Conservation (phyloP, 2,113 vertebrate species). For the Muscicapa adusta region DNA sequence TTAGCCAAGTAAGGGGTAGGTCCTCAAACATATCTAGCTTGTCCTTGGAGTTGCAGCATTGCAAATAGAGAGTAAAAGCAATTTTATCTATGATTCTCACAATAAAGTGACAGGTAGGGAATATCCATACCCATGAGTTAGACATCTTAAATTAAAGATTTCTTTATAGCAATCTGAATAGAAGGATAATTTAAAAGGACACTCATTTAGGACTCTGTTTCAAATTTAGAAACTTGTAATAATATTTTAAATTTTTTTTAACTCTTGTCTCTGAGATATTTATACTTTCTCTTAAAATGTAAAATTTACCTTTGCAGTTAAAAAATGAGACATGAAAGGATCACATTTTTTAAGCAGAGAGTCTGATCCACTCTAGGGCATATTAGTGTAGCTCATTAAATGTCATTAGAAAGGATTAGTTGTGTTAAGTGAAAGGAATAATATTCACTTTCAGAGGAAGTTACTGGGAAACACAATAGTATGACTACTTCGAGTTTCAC, state of each 20-base stretch:
- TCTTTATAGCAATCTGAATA: background rate
- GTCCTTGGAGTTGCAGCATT: background rate
- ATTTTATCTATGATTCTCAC: background rate
- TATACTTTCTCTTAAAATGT: background rate
- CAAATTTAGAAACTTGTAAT: background rate
- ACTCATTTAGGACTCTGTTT: background rate
- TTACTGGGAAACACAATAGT: background rate
- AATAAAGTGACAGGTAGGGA: background rate
- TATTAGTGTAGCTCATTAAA: slow-evolving; percentile 2
- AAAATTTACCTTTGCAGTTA: background rate
- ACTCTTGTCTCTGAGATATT: background rate
- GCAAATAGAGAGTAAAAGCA: background rate
- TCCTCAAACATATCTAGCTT: background rate
- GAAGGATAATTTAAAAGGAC: background rate
- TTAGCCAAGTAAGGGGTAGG: background rate
- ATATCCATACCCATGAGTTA: background rate
- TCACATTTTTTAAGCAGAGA: background rate
- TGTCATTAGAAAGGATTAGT: slow-evolving; percentile 14
- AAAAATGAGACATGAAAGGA: background rate
- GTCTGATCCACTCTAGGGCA: background rate
- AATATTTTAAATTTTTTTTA: background rate
- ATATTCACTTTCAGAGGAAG: background rate
- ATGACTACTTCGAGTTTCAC: background rate
- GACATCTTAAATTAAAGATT: background rate
- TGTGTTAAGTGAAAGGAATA: background rate